Base-by-base conservation (phyloP, 2,797 vertebrate genomes). In the Rhynchotus rufescens region DNA sequence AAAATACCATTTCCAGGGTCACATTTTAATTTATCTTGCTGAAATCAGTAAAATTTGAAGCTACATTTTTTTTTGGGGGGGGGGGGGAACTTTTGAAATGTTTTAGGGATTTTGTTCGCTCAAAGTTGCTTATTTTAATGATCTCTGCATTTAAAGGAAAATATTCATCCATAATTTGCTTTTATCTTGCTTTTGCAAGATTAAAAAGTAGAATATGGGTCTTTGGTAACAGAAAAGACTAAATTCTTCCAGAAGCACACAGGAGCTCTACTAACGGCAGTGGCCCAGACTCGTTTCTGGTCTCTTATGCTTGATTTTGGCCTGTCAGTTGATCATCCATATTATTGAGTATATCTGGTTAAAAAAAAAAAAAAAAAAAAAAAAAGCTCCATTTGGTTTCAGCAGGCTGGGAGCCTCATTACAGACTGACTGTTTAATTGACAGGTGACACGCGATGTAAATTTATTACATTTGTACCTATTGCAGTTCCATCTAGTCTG, bases 21-120 rank as follows among this genome's bases (percentile, higher is more conserved):
- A 15, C 1, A 1, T 67, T 83, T 81, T 45, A 3, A 28, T 54
- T 91, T 77, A 61, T 21, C 10, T 69, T 67, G 17, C 20, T 68
- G 61, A 80, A 28, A 36, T n/a, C 28, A 71, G 45, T 47, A 13
- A 60, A 15, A 4, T 32, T 36, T 69, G 36, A 84, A 36, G 38
- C 36, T 40, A 44, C 0, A 4, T 4, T 47, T 36, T 69, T 62
- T 22, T 62, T 22, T 1, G 10, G 15, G 4, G 0, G 1, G 5
- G 5, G 36, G 9, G 36, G 36, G 9, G 36, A 36, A 20, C n/a
- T 44, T 52, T 62, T 10, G 9, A 38, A 4, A 54, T 54, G 28
- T n/a, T 8, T 83, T 42, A 56, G 60, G 25, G 34, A 73, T 80
- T 45, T 76, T 38, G 6, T 73, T 88, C 73, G 11, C 30, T 15